A percentile compares a stretch with the other conserved stretches of the same genome.
These are phyloP conservation scores for Philopedon plagiatum DNA, from an alignment of 2,888 invertebrate genomes.

Conservation along the genomic window DNA sequence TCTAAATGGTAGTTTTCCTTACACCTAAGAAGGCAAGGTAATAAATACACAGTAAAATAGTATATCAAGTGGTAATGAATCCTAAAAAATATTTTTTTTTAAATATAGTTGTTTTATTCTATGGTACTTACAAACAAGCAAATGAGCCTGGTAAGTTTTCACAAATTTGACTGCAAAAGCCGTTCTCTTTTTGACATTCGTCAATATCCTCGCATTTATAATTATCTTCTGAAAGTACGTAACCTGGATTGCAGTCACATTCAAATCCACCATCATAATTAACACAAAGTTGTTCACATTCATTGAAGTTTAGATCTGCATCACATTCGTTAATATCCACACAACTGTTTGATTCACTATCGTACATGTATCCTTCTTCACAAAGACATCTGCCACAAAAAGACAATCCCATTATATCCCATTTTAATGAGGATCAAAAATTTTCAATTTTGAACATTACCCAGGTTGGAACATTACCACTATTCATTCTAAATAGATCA, in stretches of 20 bases:
- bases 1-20: slow-evolving; percentile 65
- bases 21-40: slow-evolving; percentile 22
- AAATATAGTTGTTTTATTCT: not conserved
- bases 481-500: too few relatives aligned
- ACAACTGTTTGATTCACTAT: slow-evolving; percentile 68
- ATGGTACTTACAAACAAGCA: slow-evolving; percentile 69
- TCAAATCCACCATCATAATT: slow-evolving; percentile 64
- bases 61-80: too few relatives aligned
- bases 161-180: slow-evolving; percentile 73
- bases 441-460: too few relatives aligned
- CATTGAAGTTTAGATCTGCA: slow-evolving; percentile 60
- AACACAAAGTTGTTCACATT: slow-evolving; percentile 59
- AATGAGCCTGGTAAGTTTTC: slow-evolving; percentile 70
- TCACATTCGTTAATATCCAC: slow-evolving; percentile 66
- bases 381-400: slow-evolving; percentile 69
- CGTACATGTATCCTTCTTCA: slow-evolving; percentile 71
- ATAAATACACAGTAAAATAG: too few relatives aligned
- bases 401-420: not conserved
- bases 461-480: too few relatives aligned
- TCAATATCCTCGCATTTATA: slow-evolving; percentile 67
- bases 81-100: too few relatives aligned
- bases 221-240: slow-evolving; percentile 67
- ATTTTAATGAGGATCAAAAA: too few relatives aligned
- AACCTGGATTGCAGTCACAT: slow-evolving; percentile 67
- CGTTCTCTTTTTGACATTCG: slow-evolving; percentile 62